Evolutionary conservation across 2,797 vertebrate species (phyloP).

Genomic region (Spheniscus humboldti): DNA sequence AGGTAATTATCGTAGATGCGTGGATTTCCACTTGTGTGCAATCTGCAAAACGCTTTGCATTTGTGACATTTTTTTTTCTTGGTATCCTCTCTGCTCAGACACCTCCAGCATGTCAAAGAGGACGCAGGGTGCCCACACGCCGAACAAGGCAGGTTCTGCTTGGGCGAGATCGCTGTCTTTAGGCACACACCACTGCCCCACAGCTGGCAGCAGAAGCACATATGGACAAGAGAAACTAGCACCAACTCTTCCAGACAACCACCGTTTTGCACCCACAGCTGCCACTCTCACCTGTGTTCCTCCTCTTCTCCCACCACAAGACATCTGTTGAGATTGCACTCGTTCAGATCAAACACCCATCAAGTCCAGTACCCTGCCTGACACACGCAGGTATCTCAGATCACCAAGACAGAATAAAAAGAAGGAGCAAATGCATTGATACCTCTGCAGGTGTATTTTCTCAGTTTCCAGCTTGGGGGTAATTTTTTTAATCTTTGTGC

Average conservation of each 20-base stretch:
- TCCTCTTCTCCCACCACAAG: not conserved
- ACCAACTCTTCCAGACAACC: not conserved
- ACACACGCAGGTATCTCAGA: not conserved
- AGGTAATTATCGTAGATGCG: slow-evolving; percentile 43
- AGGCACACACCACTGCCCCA: fast-evolving
- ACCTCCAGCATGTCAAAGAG: not conserved
- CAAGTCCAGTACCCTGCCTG: not conserved
- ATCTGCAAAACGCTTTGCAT: not conserved
- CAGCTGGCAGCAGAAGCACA: not conserved
- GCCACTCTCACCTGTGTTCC: not conserved
- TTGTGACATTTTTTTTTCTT: not conserved
- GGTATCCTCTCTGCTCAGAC: not conserved
- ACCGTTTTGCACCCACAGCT: not conserved
- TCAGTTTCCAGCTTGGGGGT: not conserved
- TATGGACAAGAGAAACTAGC: not conserved
- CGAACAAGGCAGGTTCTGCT: not conserved
- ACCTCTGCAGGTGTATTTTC: not conserved
- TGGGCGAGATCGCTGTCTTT: not conserved
- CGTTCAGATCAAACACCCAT: not conserved
- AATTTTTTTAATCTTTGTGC: not conserved
- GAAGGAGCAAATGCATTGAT: not conserved
- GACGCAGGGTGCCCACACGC: fast-evolving
- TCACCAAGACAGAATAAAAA: not conserved
- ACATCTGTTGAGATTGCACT: not conserved
- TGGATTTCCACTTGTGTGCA: not conserved